These are phyloP conservation scores for Takifugu bimaculatus DNA, from an alignment of 2,113 vertebrate species.

Conservation along the genomic window DNA sequence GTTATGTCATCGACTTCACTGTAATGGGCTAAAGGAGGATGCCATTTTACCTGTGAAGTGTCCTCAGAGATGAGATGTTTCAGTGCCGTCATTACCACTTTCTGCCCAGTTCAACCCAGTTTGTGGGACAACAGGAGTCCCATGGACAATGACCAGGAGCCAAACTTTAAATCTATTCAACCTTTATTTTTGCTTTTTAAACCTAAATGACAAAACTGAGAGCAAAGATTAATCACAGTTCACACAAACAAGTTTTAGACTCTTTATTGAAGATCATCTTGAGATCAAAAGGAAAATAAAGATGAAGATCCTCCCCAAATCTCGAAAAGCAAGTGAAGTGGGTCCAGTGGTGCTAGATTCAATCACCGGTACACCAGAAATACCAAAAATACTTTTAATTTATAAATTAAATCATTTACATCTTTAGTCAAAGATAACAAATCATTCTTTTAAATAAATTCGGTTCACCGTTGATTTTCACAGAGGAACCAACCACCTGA, in stretches of 20 bases:
- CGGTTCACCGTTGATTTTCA: conserved; percentile 37
- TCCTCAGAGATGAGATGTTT: conserved; percentile 70
- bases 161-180: conserved; percentile 21
- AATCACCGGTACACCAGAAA: conserved; percentile 90
- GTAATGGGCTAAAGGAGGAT: no score
- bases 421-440: conserved; percentile 74
- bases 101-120: no score
- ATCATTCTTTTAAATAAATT: conserved; percentile 67
- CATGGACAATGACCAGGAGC: background rate
- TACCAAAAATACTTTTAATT: conserved; percentile 99
- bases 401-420: conserved; percentile 90
- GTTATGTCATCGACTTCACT: no score
- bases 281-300: conserved; percentile 6
- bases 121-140: background rate
- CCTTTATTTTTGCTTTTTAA: conserved; percentile 43
- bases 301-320: background rate
- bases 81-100: no score
- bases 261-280: conserved; percentile 61
- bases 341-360: conserved; percentile 25
- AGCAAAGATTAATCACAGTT: conserved; percentile 42
- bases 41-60: conserved; percentile 81
- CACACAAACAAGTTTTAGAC: conserved; percentile 65
- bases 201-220: conserved; percentile 35
- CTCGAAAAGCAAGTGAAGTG: conserved; percentile 3
- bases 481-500: conserved; percentile 80